These are phyloP conservation scores for Bryconaethiops microstoma DNA, from an alignment of 2,797 vertebrate species.

Conservation along the genomic window DNA sequence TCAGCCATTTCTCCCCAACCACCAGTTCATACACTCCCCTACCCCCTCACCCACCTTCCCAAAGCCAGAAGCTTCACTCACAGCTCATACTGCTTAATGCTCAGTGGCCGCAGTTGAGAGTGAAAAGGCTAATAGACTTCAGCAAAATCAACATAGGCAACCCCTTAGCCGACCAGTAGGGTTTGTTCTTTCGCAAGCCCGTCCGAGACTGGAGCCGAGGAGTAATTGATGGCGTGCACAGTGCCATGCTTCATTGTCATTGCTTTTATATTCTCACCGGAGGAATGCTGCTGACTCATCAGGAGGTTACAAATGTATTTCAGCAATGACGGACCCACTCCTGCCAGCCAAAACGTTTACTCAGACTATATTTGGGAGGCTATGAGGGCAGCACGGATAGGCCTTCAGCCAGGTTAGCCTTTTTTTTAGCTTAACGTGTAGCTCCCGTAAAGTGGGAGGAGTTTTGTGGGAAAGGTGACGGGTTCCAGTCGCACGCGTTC, in stretches of 20 bases:
- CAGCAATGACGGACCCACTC: slow-evolving; percentile 48
- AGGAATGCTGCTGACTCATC: slow-evolving; percentile 56
- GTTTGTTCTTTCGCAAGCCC: slow-evolving; percentile 54
- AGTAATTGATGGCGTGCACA: slow-evolving; percentile 62
- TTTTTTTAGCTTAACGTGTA: slow-evolving; percentile 53
- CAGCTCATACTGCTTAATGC: slow-evolving; percentile 35
- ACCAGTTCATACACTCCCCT: not conserved
- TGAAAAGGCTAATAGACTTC: slow-evolving; percentile 52
- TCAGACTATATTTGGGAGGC: slow-evolving; percentile 62
- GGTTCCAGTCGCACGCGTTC: slow-evolving; percentile 47
- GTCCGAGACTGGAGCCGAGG: slow-evolving; percentile 54
- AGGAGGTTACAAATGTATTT: slow-evolving; percentile 72
- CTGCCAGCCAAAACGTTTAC: slow-evolving; percentile 75
- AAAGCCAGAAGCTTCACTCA: slow-evolving; percentile 41
- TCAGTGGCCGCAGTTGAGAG: slow-evolving; percentile 45
- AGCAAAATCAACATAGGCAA: slow-evolving; percentile 41
- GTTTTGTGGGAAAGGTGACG: slow-evolving; percentile 54
- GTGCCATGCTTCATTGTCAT: slow-evolving; percentile 45
- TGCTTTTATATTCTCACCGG: slow-evolving; percentile 45
- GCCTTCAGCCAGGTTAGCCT: slow-evolving; percentile 54
- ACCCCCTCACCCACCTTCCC: not conserved
- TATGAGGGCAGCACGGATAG: slow-evolving; percentile 41
- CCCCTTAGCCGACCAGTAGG: slow-evolving; percentile 50
- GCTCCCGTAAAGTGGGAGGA: slow-evolving; percentile 29
- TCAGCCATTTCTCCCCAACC: slow-evolving; percentile 33